Evolutionary conservation across 2,888 invertebrate species (phyloP), one percentile per base, ranked within the genome.

Genomic region (Axea sp.): DNA sequence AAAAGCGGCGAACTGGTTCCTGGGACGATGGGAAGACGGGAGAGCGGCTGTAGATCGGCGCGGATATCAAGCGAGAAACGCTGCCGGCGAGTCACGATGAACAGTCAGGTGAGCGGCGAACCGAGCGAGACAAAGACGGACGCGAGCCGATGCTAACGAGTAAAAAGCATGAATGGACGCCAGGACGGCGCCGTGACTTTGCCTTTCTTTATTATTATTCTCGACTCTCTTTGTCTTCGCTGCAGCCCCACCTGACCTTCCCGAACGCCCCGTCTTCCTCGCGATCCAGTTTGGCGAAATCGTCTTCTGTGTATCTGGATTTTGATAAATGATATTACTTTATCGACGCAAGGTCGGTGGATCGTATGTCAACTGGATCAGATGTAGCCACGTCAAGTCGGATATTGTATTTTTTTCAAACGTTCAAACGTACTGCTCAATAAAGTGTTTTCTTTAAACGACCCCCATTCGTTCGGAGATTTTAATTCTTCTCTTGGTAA

Each of bases 151-250:
- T 77, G 73, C 80, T 83, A 83, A 84, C 84, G 83, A 84, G 81
- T 84, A 84, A 84, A 84, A 84, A 84, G 84, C 82, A 84, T 84
- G 84, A 84, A 84, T 84, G 84, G 82, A 82, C 80, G 83, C 79
- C 83, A 82, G 79, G 78, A 79, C 79, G 84, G 83, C 83, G 84
- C 84, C 84, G 80, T 81, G 77, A 76, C 78, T 84, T 82, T 79
- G 81, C 81, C 79, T 59, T 78, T 71, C 55, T 71, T 71, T 60
- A 57, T 65, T 67, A 53, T 62, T 65, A 47, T 57, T 41, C 55
- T 37, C 57, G 28, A 43, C 1, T 60, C 28, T 67, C 55, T 62
- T 60, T 62, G 57, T 71, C 62, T 62, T 39, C 31, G 35, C 15
- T 22, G 39, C 49, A 14, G 37, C 37, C 15, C 51, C 60, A 37